phyloP scores from a whole-genome alignment of 2,888 invertebrate species.

The Allophyes oxyacanthae region DNA sequence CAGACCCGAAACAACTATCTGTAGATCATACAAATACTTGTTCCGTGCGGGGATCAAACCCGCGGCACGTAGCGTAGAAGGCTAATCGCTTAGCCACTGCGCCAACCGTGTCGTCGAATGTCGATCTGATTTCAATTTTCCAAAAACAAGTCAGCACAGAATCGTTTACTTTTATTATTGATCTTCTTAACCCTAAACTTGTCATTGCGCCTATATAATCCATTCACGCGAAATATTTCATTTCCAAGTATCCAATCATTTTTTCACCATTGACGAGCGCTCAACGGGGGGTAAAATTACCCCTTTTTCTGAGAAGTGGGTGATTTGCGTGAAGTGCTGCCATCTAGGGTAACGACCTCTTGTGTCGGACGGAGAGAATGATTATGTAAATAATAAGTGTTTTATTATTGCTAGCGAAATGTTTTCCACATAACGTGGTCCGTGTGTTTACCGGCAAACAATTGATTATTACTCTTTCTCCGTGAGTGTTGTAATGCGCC shows the following conservation, averaged over 20 bases:
- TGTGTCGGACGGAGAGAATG: background rate
- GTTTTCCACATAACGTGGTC: background rate
- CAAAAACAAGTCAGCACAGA: conserved; percentile 24
- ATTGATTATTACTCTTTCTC: too few relatives aligned
- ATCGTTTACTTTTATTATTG: conserved; percentile 26
- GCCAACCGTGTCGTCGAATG: too few relatives aligned
- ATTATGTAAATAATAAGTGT: conserved; percentile 22
- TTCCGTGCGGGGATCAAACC: too few relatives aligned
- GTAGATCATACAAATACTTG: too few relatives aligned
- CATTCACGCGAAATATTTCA: conserved; percentile 41
- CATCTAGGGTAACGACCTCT: conserved; percentile 15
- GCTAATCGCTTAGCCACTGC: too few relatives aligned
- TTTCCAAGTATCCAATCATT: conserved; percentile 60
- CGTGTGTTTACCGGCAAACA: too few relatives aligned
- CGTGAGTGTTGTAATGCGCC: too few relatives aligned
- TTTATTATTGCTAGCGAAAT: background rate
- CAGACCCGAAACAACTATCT: too few relatives aligned
- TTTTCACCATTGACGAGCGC: conserved; percentile 52
- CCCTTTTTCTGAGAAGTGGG: conserved; percentile 53
- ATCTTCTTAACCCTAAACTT: conserved; percentile 23
- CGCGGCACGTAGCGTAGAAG: too few relatives aligned
- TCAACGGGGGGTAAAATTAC: conserved; percentile 60
- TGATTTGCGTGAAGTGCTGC: conserved; percentile 38
- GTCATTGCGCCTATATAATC: conserved; percentile 21
- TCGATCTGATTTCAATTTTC: too few relatives aligned